phyloP scores from a whole-genome alignment of 1,140 invertebrate species.

The Drosophila parvula region DNA sequence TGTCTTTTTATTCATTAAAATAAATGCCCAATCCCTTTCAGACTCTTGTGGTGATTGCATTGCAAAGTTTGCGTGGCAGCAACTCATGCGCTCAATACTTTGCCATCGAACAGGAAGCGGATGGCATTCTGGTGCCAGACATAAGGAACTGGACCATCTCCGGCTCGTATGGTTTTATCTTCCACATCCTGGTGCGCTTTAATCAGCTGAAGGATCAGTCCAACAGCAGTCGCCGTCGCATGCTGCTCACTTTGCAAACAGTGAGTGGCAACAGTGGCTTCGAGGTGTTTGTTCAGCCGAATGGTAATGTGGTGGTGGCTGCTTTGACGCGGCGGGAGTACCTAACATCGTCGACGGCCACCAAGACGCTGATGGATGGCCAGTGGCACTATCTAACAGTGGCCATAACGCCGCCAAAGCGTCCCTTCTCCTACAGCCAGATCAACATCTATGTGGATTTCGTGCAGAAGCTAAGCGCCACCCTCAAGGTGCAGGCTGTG shows the following conservation, averaged over 20 bases:
- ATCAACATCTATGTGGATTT: slow-evolving; percentile 88
- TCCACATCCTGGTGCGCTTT: slow-evolving; percentile 87
- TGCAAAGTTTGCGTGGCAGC: slow-evolving; percentile 71
- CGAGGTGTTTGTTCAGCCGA: slow-evolving; percentile 87
- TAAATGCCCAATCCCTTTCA: not conserved
- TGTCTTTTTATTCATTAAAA: not conserved
- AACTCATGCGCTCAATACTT: slow-evolving; percentile 83
- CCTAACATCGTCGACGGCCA: slow-evolving; percentile 85
- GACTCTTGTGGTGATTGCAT: slow-evolving; percentile 73
- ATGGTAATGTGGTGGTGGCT: slow-evolving; percentile 86
- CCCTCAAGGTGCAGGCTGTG: slow-evolving; percentile 86
- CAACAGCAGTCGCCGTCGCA: slow-evolving; percentile 55
- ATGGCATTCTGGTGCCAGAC: slow-evolving; percentile 86
- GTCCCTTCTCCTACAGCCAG: slow-evolving; percentile 88
- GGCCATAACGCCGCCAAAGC: slow-evolving; percentile 85
- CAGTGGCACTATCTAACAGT: slow-evolving; percentile 87
- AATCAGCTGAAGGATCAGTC: slow-evolving; percentile 71
- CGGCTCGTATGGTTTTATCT: slow-evolving; percentile 86
- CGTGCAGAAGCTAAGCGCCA: slow-evolving; percentile 85
- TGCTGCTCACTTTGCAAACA: slow-evolving; percentile 85
- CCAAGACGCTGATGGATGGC: slow-evolving; percentile 85
- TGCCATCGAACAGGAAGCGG: slow-evolving; percentile 85
- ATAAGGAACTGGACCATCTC: slow-evolving; percentile 86
- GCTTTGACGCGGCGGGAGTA: slow-evolving; percentile 87
- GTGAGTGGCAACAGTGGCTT: slow-evolving; percentile 85